phyloP scores from a whole-genome alignment of 1,140 invertebrate genomes.

The Kradibia gibbosae region DNA sequence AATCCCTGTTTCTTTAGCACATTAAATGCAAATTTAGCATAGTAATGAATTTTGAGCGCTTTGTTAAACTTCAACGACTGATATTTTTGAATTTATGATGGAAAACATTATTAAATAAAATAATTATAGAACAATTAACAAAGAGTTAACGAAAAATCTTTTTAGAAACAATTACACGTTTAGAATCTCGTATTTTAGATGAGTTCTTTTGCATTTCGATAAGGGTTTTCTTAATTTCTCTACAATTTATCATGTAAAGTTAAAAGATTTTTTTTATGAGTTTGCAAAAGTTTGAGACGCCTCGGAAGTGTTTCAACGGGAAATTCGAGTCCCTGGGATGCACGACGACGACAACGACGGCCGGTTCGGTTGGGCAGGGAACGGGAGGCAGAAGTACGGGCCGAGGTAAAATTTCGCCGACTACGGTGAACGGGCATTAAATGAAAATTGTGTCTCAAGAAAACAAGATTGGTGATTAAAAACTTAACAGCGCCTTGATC shows the following conservation, averaged over 20 bases:
- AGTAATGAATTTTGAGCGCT: no score
- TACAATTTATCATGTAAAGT: neutral
- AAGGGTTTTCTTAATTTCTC: neutral
- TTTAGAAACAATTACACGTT: neutral
- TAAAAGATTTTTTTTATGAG: conserved; percentile 4
- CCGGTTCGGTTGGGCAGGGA: no score
- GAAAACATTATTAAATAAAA: neutral
- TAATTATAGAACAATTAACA: neutral
- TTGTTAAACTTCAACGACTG: neutral
- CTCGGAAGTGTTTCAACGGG: neutral
- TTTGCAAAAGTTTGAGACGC: neutral
- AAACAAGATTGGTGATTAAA: neutral
- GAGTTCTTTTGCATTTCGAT: neutral
- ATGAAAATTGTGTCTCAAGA: neutral
- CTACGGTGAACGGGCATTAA: neutral
- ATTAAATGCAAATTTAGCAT: no score
- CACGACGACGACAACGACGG: no score
- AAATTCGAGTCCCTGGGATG: neutral
- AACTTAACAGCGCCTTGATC: neutral
- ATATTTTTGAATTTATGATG: neutral
- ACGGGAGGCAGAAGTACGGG: no score
- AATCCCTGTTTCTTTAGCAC: no score
- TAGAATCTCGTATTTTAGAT: neutral
- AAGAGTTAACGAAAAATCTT: neutral
- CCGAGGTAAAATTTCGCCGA: neutral